These are phyloP conservation scores for Pantherophis alleghaniensis DNA, from an alignment of 2,797 vertebrate species.

Conservation along the genomic window DNA sequence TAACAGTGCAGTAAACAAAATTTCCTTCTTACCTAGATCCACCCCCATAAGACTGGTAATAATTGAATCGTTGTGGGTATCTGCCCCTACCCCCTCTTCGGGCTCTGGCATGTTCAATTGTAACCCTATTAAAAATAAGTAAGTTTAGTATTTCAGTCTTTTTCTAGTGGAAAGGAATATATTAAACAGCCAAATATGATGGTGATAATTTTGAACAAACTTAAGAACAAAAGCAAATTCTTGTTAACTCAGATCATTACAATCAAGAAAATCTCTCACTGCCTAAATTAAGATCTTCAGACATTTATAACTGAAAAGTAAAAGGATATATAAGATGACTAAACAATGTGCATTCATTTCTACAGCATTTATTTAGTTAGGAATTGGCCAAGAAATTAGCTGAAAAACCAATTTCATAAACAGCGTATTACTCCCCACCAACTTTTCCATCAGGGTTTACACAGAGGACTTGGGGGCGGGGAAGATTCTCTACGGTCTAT, in stretches of 20 bases:
- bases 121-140: conserved; percentile 76
- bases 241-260: not conserved
- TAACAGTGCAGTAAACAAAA: conserved; percentile 14
- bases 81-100: conserved; percentile 83
- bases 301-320: not conserved
- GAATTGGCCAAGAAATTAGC: not conserved
- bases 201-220: not conserved
- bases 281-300: not conserved
- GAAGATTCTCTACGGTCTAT: not conserved
- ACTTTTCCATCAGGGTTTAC: not conserved
- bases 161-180: conserved; percentile 23
- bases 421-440: not conserved
- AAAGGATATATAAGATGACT: not conserved
- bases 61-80: conserved; percentile 81
- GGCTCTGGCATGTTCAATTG: conserved; percentile 91
- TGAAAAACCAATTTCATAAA: not conserved
- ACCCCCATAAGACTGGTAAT: conserved; percentile 83
- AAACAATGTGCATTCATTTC: not conserved
- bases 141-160: conserved; percentile 22
- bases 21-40: conserved; percentile 79
- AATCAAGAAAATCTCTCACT: not conserved
- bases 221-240: conserved; percentile 5
- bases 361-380: not conserved
- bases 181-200: not conserved
- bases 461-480: not conserved